Percentiles rank a stretch among this genome's conserved stretches.
Conservation (phyloP, 2,888 invertebrate genomes). For the Onchidella celtica region DNA sequence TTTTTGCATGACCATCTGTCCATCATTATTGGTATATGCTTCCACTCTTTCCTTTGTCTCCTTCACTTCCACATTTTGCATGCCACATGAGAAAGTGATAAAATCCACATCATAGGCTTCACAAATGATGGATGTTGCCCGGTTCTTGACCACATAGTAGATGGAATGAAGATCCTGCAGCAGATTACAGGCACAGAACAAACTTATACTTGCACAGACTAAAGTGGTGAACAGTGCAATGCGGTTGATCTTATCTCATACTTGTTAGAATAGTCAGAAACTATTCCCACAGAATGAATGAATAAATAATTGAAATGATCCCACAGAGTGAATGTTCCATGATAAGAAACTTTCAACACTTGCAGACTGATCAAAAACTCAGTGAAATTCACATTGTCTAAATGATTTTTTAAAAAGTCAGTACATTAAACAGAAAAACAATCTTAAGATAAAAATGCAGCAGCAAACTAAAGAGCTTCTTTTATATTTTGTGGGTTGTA, state of each 20-base stretch:
- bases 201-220: background rate
- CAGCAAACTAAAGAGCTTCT: too few species aligned
- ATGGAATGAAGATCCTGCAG: slow-evolving; percentile 38
- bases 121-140: slow-evolving; percentile 46
- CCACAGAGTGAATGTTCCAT: too few species aligned
- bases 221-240: background rate
- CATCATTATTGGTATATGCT: background rate
- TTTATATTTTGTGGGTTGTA: too few species aligned
- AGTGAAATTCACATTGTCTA: too few species aligned
- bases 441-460: too few species aligned
- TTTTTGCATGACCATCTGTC: background rate
- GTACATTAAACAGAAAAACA: too few species aligned
- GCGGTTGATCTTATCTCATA: background rate
- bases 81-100: slow-evolving; percentile 52
- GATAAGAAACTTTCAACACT: too few species aligned
- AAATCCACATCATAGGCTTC: slow-evolving; percentile 35
- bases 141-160: slow-evolving; percentile 47
- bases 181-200: slow-evolving; percentile 9
- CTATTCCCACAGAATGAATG: too few species aligned
- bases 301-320: too few species aligned
- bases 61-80: background rate
- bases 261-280: background rate
- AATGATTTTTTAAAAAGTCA: too few species aligned
- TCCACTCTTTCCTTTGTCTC: background rate
- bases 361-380: too few species aligned